phyloP scores from a whole-genome alignment of 1,140 invertebrate genomes.

The Monomorium pharaonis region DNA sequence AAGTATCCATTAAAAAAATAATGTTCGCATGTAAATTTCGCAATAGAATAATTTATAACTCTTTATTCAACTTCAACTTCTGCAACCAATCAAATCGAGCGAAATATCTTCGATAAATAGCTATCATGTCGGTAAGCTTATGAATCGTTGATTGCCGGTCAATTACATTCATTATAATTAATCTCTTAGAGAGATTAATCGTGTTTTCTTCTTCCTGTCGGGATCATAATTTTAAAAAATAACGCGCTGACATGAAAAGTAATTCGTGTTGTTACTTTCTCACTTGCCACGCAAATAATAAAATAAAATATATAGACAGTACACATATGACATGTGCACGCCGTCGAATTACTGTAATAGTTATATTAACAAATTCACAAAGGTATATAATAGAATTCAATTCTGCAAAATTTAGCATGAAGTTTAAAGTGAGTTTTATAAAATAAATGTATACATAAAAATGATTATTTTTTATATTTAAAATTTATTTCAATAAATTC shows the following conservation, averaged over 20 bases:
- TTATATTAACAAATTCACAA: background rate
- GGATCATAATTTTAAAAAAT: background rate
- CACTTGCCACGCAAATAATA: background rate
- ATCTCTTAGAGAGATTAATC: background rate
- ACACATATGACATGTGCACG: no score
- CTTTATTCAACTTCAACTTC: background rate
- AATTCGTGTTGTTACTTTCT: background rate
- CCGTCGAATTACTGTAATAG: background rate
- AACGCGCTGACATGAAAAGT: background rate
- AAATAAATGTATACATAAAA: background rate
- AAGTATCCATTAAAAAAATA: slow-evolving; percentile 2
- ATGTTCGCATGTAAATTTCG: background rate
- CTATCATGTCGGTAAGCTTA: background rate
- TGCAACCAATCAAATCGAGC: background rate
- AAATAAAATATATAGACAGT: background rate
- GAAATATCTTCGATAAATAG: slow-evolving; percentile 2
- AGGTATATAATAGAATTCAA: background rate
- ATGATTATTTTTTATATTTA: background rate
- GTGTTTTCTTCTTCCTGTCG: background rate
- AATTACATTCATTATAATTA: background rate
- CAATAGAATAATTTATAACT: background rate
- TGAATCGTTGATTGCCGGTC: background rate
- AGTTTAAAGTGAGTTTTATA: background rate
- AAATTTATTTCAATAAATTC: background rate
- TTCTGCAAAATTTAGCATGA: background rate